A percentile compares a stretch with the other conserved stretches of the same genome.
phyloP scores from a whole-genome alignment of 2,113 vertebrate genomes.

The Rana temporaria region DNA sequence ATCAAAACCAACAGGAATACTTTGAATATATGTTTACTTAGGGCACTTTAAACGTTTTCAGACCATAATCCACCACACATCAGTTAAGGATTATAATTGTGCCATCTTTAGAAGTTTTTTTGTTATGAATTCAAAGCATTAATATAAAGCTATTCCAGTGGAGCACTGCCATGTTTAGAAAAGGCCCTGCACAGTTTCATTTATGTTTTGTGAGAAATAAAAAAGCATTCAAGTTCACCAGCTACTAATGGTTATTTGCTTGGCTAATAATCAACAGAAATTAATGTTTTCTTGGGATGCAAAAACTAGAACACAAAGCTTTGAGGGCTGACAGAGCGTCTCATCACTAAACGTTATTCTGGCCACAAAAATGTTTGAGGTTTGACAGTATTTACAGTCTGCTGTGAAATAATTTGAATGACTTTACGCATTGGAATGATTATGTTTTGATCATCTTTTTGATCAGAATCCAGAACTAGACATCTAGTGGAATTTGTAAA shows the following conservation, averaged over 20 bases:
- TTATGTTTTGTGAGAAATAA: slow-evolving; percentile 22
- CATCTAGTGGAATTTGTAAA: too few species aligned
- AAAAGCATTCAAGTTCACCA: not conserved
- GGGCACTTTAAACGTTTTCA: not conserved
- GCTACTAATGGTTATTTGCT: slow-evolving; percentile 41
- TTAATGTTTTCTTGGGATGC: slow-evolving; percentile 23
- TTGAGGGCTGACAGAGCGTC: slow-evolving; percentile 33
- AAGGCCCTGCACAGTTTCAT: not conserved
- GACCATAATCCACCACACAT: not conserved
- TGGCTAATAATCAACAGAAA: slow-evolving; percentile 43
- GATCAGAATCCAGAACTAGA: too few species aligned
- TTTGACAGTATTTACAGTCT: slow-evolving; percentile 9
- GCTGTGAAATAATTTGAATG: not conserved
- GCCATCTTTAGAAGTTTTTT: slow-evolving; percentile 15
- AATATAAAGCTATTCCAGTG: not conserved
- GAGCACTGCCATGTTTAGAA: slow-evolving; percentile 22
- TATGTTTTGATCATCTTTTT: not conserved
- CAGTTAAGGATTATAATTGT: slow-evolving; percentile 1
- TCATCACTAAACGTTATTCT: slow-evolving; percentile 7
- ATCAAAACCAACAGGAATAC: slow-evolving; percentile 10
- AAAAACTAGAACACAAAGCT: slow-evolving; percentile 9
- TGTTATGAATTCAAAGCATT: not conserved
- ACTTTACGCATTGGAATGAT: not conserved
- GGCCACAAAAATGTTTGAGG: slow-evolving; percentile 37
- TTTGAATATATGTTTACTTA: slow-evolving; percentile 25